phyloP scores from a whole-genome alignment of 2,888 invertebrate species.

The Ophion ellenae region DNA sequence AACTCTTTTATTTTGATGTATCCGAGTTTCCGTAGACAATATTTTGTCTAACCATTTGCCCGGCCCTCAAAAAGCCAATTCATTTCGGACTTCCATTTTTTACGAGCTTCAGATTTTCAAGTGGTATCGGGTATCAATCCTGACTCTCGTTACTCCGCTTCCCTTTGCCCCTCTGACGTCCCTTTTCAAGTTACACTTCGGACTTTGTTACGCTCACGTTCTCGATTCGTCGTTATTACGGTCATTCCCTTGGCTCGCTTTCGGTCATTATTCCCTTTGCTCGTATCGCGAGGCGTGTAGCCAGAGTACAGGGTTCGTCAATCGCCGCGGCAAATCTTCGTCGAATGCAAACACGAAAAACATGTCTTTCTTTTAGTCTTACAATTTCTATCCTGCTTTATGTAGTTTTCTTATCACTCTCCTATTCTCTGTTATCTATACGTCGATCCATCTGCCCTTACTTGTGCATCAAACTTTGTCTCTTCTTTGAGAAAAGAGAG shows the following conservation, averaged over 20 bases:
- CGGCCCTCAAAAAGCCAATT: slow-evolving; percentile 4
- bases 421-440: neutral
- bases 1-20: no score
- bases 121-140: slow-evolving; percentile 41
- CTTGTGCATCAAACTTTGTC: neutral
- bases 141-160: neutral
- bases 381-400: neutral
- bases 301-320: neutral
- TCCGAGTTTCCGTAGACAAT: neutral
- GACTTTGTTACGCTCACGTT: slow-evolving; percentile 15
- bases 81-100: neutral
- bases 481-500: neutral
- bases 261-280: neutral
- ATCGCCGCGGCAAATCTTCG: neutral
- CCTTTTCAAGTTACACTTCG: slow-evolving; percentile 12
- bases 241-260: no score
- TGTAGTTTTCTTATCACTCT: neutral
- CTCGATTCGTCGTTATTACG: neutral
- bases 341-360: neutral
- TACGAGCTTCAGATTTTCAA: slow-evolving; percentile 16
- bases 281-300: neutral
- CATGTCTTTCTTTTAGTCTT: neutral
- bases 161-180: neutral
- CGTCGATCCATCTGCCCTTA: neutral
- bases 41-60: neutral